These are phyloP conservation scores for Eulemur coronatus DNA, from an alignment of 2,797 vertebrate species.

Conservation along the genomic window DNA sequence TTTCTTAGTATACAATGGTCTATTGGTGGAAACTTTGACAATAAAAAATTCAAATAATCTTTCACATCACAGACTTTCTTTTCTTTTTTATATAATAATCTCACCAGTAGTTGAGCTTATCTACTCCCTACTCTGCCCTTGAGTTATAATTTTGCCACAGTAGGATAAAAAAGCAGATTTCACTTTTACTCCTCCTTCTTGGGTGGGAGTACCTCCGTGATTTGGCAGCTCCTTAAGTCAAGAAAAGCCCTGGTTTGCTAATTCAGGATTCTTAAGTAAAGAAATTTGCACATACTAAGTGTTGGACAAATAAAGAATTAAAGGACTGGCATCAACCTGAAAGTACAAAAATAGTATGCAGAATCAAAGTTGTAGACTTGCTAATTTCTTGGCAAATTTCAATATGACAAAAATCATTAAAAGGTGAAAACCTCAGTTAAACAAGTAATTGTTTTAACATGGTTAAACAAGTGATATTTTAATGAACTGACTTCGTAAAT, in stretches of 20 bases:
- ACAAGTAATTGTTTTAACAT: conserved; percentile 51
- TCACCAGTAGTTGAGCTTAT: background rate
- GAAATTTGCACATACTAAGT: conserved; percentile 10
- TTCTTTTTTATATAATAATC: background rate
- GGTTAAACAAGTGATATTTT: conserved; percentile 2
- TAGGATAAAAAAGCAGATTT: background rate
- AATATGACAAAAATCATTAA: conserved; percentile 56
- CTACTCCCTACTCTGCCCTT: background rate
- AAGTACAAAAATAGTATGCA: conserved; percentile 22
- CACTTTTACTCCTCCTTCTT: background rate
- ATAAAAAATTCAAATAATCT: conserved; percentile 10
- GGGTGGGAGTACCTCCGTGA: background rate
- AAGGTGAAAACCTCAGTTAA: conserved; percentile 51
- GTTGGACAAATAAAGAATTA: conserved; percentile 54
- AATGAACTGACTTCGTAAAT: conserved; percentile 11
- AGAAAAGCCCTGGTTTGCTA: conserved; percentile 7
- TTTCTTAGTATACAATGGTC: background rate
- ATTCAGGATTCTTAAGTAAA: conserved; percentile 37
- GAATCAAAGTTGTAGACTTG: conserved; percentile 34
- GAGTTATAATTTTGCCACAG: background rate
- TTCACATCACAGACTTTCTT: background rate
- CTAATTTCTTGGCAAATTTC: conserved; percentile 61
- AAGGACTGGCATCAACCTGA: conserved; percentile 11
- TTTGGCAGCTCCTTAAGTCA: background rate
- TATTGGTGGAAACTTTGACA: background rate